These are phyloP conservation scores for Apodemus sylvaticus DNA, from an alignment of 2,113 vertebrate genomes.

Conservation along the genomic window DNA sequence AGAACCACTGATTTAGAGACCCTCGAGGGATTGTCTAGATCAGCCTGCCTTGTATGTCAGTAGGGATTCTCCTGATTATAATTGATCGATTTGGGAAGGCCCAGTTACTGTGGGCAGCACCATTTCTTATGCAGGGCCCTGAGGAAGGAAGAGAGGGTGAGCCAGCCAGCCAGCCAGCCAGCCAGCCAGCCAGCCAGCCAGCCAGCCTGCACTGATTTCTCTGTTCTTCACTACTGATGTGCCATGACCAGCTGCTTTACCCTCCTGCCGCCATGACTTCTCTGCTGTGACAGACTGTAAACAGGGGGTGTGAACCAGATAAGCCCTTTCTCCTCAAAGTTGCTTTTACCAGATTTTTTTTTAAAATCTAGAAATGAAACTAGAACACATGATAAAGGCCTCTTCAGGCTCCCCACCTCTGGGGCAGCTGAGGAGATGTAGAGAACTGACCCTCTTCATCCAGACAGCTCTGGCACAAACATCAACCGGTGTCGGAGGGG, in stretches of 20 bases:
- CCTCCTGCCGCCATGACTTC: not conserved
- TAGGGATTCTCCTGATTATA: not conserved
- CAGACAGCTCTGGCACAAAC: rapidly evolving
- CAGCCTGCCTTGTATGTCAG: not conserved
- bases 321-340: not conserved
- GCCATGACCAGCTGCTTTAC: not conserved
- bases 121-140: not conserved
- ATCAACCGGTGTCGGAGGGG: rapidly evolving
- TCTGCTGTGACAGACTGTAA: not conserved
- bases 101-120: not conserved
- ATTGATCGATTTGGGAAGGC: not conserved
- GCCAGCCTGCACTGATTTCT: not conserved
- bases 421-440: not conserved
- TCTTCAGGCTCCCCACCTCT: not conserved
- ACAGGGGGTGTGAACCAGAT: no score
- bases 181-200: not conserved
- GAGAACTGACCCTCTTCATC: not conserved
- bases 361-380: not conserved
- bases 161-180: not conserved
- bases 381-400: not conserved
- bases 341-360: not conserved
- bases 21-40: not conserved
- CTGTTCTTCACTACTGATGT: not conserved
- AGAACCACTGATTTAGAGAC: not conserved
- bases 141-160: not conserved